phyloP scores from a whole-genome alignment of 2,888 invertebrate genomes.

The Stenchaetothrips biformis region DNA sequence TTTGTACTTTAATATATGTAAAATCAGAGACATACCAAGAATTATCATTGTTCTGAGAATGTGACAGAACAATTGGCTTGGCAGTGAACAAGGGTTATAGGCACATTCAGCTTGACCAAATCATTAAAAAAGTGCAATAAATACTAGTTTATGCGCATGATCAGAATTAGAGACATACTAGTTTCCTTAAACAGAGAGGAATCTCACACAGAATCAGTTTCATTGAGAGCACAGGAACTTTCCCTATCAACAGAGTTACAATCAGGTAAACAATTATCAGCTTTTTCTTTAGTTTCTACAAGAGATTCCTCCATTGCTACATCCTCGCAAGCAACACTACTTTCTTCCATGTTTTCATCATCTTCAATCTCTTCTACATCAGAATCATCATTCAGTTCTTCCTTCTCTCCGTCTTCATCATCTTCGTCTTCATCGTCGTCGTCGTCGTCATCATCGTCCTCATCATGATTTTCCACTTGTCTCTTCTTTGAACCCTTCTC shows the following conservation, averaged over 20 bases:
- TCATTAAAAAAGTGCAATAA: not conserved
- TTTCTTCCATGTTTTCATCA: not conserved
- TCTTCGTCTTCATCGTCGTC: not conserved
- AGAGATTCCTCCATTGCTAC: not conserved
- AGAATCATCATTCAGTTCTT: not conserved
- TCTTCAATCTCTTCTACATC: not conserved
- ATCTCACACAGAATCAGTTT: not conserved
- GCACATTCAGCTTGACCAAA: not conserved
- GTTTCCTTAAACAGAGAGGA: not conserved
- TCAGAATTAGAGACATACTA: not conserved
- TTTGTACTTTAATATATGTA: not conserved
- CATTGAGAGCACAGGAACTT: not conserved
- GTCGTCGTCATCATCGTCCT: not conserved
- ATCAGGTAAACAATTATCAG: not conserved
- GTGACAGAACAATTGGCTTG: not conserved
- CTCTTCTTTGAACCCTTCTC: not conserved
- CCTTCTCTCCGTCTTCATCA: not conserved
- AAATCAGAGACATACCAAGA: not conserved
- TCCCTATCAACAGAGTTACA: not conserved
- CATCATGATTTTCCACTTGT: not conserved
- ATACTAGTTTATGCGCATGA: not conserved
- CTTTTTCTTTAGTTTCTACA: not conserved
- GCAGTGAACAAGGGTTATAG: not conserved
- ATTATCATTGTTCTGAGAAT: not conserved
- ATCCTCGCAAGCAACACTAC: not conserved